A percentile compares a stretch with the other conserved stretches of the same genome.
Evolutionary conservation across 2,797 vertebrate genomes (phyloP).

Genomic region (Pseudochaenichthys georgianus): DNA sequence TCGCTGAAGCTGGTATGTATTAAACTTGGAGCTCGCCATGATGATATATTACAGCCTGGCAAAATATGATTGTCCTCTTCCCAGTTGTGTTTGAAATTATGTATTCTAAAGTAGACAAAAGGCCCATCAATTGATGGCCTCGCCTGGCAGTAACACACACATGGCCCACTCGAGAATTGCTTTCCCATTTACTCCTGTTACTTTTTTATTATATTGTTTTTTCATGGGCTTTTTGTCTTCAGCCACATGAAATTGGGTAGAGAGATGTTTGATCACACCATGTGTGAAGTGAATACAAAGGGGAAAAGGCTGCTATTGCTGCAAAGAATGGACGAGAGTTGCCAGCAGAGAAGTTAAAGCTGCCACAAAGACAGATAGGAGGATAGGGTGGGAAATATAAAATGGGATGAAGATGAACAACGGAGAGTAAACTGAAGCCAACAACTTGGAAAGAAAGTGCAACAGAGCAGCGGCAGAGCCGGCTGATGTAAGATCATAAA

Average conservation of each 20-base stretch:
- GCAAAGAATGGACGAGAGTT: slow-evolving; percentile 7
- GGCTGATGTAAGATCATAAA: slow-evolving; percentile 57
- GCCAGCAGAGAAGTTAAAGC: slow-evolving; percentile 27
- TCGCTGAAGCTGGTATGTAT: slow-evolving; percentile 11
- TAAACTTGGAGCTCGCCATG: slow-evolving; percentile 21
- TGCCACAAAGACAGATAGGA: slow-evolving; percentile 16
- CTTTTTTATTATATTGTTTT: slow-evolving; percentile 51
- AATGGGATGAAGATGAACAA: background rate
- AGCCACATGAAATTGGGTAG: slow-evolving; percentile 62
- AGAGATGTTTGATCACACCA: slow-evolving; percentile 65
- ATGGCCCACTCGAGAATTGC: slow-evolving; percentile 50
- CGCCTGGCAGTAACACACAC: slow-evolving; percentile 36
- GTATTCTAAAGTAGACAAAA: slow-evolving; percentile 49
- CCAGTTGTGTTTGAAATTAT: slow-evolving; percentile 62
- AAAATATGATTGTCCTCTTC: slow-evolving; percentile 53
- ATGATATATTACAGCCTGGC: slow-evolving; percentile 53
- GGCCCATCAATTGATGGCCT: slow-evolving; percentile 60
- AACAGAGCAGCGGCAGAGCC: slow-evolving; percentile 18
- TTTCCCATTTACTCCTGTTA: slow-evolving; percentile 64
- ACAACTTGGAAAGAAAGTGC: slow-evolving; percentile 23
- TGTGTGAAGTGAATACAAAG: slow-evolving; percentile 55
- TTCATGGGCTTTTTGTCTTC: slow-evolving; percentile 57
- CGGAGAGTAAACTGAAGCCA: background rate
- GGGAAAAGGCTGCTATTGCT: slow-evolving; percentile 30
- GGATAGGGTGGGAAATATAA: background rate